Conservation (phyloP, 2,797 vertebrate genomes). For the Lepilemur septentrionalis region DNA sequence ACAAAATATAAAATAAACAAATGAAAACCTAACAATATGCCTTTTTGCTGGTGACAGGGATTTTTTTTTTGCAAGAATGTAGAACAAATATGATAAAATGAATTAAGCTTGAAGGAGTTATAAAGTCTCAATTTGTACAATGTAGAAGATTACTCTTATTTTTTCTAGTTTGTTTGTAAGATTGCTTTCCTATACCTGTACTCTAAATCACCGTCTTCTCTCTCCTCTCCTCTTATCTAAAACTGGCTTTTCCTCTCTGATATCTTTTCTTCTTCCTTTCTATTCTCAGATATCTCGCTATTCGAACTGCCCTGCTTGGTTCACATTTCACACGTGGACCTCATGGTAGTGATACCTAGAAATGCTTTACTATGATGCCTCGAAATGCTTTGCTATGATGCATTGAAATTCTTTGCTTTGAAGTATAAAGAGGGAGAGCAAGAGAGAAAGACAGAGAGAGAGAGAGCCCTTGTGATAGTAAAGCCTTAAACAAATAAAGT, state of each 20-base stretch:
- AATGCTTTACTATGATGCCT: neutral
- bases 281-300: neutral
- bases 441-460: neutral
- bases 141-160: neutral
- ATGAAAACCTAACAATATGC: neutral
- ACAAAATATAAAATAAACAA: neutral
- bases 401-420: neutral
- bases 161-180: neutral
- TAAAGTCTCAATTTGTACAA: neutral
- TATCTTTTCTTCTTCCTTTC: neutral
- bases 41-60: neutral
- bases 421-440: no score
- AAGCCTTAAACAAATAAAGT: neutral
- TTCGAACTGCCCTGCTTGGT: neutral
- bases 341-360: neutral
- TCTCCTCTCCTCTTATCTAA: neutral
- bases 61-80: neutral
- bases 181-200: neutral
- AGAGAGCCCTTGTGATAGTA: neutral
- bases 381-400: neutral
- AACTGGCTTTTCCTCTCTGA: neutral
- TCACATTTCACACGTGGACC: neutral
- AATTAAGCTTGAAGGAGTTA: neutral
- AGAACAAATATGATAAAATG: neutral
- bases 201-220: neutral